phyloP scores from a whole-genome alignment of 2,113 vertebrate species.

The Sturnira hondurensis region DNA sequence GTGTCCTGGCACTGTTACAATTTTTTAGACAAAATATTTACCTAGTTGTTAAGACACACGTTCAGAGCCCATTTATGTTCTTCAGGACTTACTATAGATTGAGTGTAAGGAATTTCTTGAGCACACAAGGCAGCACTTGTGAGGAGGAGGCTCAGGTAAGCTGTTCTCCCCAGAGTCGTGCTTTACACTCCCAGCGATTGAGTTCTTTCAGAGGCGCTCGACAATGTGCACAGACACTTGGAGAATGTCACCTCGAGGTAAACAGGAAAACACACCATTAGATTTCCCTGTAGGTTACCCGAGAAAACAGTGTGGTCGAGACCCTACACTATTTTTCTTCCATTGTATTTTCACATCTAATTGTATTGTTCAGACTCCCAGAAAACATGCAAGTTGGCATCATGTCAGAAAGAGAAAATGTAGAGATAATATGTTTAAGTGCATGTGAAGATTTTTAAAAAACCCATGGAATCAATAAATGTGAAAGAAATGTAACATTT shows the following conservation, averaged over 20 bases:
- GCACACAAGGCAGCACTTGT: neutral
- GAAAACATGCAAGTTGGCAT: conserved; percentile 36
- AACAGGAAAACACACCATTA: conserved; percentile 69
- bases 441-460: neutral
- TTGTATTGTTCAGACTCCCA: conserved; percentile 50
- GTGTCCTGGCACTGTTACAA: neutral
- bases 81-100: conserved; percentile 23
- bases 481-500: neutral
- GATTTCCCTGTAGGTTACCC: conserved; percentile 66
- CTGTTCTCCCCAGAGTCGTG: conserved; percentile 33
- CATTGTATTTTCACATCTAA: conserved; percentile 22
- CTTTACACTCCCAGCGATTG: conserved; percentile 63
- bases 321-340: neutral
- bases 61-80: conserved; percentile 26
- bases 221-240: conserved; percentile 66
- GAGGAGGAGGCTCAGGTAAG: conserved; percentile 65
- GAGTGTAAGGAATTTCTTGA: conserved; percentile 26
- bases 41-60: conserved; percentile 6
- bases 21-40: neutral
- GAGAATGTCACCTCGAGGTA: conserved; percentile 69
- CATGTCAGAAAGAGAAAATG: conserved; percentile 48
- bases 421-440: neutral
- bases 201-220: conserved; percentile 45
- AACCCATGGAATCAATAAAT: neutral
- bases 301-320: conserved; percentile 50